A percentile compares a stretch with the other conserved stretches of the same genome.
phyloP scores from a whole-genome alignment of 1,140 invertebrate genomes.

The Chlorops oryzae region DNA sequence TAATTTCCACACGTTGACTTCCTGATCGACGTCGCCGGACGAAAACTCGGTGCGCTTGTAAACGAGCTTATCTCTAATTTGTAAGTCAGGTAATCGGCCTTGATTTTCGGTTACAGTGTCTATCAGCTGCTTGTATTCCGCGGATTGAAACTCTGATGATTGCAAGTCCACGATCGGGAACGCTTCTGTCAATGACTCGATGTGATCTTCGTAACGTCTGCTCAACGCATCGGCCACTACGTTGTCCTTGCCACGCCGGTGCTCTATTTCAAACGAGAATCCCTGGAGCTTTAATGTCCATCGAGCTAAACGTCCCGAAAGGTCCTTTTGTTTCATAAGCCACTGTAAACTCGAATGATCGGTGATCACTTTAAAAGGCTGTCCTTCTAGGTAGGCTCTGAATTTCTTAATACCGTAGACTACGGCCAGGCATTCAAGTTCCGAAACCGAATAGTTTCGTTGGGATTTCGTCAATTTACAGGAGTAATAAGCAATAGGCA shows the following conservation, averaged over 20 bases:
- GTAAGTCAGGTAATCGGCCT: slow-evolving; percentile 8
- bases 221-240: neutral
- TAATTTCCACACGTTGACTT: slow-evolving; percentile 9
- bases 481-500: slow-evolving; percentile 13
- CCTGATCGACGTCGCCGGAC: neutral
- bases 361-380: slow-evolving; percentile 10
- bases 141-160: neutral
- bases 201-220: neutral
- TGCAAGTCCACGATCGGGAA: slow-evolving; percentile 8
- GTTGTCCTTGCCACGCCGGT: neutral
- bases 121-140: neutral
- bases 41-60: no score
- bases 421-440: slow-evolving; percentile 10
- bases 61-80: slow-evolving; percentile 2
- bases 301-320: slow-evolving; percentile 9
- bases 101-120: slow-evolving; percentile 1
- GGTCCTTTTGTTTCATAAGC: slow-evolving; percentile 18
- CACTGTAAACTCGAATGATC: slow-evolving; percentile 14
- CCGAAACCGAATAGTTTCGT: slow-evolving; percentile 7
- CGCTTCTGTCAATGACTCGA: neutral
- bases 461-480: slow-evolving; percentile 11
- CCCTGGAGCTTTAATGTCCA: slow-evolving; percentile 8
- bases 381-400: no score
- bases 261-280: slow-evolving; percentile 2
- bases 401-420: slow-evolving; percentile 10